phyloP scores from a whole-genome alignment of 2,797 vertebrate genomes.

The Enteromius trimaculatus region DNA sequence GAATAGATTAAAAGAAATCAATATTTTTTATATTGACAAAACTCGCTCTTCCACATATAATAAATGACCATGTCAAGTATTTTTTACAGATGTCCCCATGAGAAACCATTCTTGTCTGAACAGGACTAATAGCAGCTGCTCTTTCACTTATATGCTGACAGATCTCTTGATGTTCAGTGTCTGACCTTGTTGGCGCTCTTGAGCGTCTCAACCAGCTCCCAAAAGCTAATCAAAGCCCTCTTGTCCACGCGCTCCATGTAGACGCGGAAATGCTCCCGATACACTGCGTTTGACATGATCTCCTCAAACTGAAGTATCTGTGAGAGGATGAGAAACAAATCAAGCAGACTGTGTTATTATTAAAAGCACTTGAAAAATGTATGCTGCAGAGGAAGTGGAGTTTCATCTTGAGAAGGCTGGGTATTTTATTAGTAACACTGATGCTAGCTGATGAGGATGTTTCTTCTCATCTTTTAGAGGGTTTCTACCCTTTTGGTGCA shows the following conservation, averaged over 20 bases:
- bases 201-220: slow-evolving; percentile 93
- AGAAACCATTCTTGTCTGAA: not conserved
- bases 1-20: not conserved
- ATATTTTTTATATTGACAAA: not conserved
- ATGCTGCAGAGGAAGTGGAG: not conserved
- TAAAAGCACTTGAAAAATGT: not conserved
- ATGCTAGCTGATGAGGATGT: not conserved
- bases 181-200: slow-evolving; percentile 94
- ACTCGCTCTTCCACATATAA: not conserved
- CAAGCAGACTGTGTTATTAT: not conserved
- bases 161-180: not conserved
- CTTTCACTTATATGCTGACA: not conserved
- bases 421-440: not conserved
- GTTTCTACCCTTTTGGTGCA: not conserved
- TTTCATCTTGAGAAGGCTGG: not conserved
- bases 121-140: not conserved
- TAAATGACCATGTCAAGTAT: not conserved
- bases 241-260: slow-evolving; percentile 97
- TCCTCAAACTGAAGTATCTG: slow-evolving; percentile 98
- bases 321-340: not conserved
- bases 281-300: slow-evolving; percentile 86
- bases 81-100: not conserved
- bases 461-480: not conserved
- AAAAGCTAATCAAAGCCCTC: slow-evolving; percentile 88
- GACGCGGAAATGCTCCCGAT: slow-evolving; percentile 87